phyloP scores from a whole-genome alignment of 2,888 invertebrate genomes.

The Cyclophora albipunctata region DNA sequence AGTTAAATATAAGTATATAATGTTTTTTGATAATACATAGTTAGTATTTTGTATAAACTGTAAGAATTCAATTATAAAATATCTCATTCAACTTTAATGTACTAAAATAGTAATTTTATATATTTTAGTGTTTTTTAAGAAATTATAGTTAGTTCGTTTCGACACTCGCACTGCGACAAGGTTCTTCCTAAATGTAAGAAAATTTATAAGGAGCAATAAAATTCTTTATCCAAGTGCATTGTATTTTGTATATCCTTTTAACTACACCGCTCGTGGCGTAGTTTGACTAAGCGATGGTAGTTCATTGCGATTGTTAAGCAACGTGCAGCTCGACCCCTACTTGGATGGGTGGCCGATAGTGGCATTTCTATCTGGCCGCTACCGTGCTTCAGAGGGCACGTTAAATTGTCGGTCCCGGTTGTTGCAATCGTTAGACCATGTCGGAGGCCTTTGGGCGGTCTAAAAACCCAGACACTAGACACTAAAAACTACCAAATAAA shows the following conservation, averaged over 20 bases:
- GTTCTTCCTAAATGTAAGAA: constrained; percentile 68
- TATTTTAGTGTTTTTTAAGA: constrained; percentile 5
- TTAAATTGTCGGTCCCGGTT: too few species aligned
- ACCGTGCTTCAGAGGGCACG: too few species aligned
- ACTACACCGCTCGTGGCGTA: too few species aligned
- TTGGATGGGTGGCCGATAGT: too few species aligned
- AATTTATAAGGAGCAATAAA: constrained; percentile 71
- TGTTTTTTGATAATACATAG: constrained; percentile 26
- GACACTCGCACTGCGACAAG: constrained; percentile 63
- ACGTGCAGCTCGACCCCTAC: too few species aligned
- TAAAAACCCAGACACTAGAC: too few species aligned
- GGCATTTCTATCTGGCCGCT: too few species aligned
- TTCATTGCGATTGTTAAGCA: too few species aligned
- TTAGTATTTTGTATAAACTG: constrained; percentile 60
- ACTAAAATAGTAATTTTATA: constrained; percentile 49
- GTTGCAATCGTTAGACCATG: too few species aligned
- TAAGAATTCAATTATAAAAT: constrained; percentile 52
- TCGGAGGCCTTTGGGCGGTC: too few species aligned
- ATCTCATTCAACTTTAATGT: constrained; percentile 58
- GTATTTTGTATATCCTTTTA: constrained; percentile 23
- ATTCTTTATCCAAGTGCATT: constrained; percentile 53
- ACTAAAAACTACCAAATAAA: too few species aligned
- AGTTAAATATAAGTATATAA: constrained; percentile 41
- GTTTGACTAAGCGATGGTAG: too few species aligned
- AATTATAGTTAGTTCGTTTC: constrained; percentile 43